Evolutionary conservation across 2,888 invertebrate species (phyloP).

Genomic region (Lochmaea crataegi): DNA sequence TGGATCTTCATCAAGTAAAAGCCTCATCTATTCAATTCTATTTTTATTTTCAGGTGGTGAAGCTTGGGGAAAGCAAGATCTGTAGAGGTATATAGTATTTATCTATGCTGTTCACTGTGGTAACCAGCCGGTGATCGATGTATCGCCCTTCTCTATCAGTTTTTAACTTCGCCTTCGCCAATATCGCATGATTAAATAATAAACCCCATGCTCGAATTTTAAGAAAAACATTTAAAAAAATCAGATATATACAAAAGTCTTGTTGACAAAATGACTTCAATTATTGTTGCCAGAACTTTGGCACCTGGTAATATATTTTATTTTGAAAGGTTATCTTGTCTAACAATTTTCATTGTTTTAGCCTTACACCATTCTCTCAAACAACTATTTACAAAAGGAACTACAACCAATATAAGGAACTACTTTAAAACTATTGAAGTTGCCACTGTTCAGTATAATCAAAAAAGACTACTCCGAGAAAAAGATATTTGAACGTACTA

Average conservation of each 20-base stretch:
- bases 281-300: conserved; percentile 57
- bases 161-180: conserved; percentile 9
- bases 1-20: no score
- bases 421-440: conserved; percentile 56
- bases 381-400: conserved; percentile 62
- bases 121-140: no score
- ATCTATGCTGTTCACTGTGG: no score
- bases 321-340: background rate
- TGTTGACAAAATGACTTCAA: conserved; percentile 55
- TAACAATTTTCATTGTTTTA: conserved; percentile 57
- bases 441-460: conserved; percentile 61
- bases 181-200: conserved; percentile 31
- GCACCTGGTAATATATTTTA: conserved; percentile 56
- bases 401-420: conserved; percentile 60
- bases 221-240: background rate
- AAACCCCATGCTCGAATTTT: conserved; percentile 33
- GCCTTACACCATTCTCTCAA: conserved; percentile 64
- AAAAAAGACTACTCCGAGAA: conserved; percentile 75
- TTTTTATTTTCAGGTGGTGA: no score
- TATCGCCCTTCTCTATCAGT: no score
- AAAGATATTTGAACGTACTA: conserved; percentile 81
- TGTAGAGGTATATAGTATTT: no score
- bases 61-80: no score
- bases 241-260: background rate
- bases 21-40: no score